A percentile compares a stretch with the other conserved stretches of the same genome.
phyloP scores from a whole-genome alignment of 2,888 invertebrate species.

The Lumbricus terrestris region DNA sequence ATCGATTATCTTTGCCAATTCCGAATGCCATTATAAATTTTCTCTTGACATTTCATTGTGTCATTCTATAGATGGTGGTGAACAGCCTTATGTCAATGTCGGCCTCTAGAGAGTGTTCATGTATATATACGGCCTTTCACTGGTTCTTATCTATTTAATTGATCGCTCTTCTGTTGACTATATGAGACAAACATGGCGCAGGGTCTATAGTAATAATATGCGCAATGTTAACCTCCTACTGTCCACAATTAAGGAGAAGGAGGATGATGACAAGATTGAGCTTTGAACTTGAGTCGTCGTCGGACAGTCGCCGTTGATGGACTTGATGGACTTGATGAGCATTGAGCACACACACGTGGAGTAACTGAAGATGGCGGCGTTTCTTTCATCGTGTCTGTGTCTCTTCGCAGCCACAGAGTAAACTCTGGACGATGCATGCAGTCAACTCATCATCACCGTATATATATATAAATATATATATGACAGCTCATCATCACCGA shows the following conservation, averaged over 20 bases:
- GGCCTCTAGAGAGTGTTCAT: too few relatives aligned
- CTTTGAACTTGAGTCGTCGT: not conserved
- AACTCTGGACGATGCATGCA: not conserved
- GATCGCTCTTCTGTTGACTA: not conserved
- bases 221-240: not conserved
- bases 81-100: too few relatives aligned
- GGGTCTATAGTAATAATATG: not conserved
- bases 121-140: too few relatives aligned
- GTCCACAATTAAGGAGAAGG: not conserved
- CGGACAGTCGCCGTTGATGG: not conserved
- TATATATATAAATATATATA: too few relatives aligned
- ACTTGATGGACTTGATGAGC: not conserved
- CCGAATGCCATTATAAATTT: not conserved
- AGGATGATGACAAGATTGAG: not conserved
- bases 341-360: too few relatives aligned
- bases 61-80: not conserved
- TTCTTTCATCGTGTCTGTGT: too few relatives aligned
- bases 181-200: not conserved
- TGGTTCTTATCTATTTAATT: too few relatives aligned
- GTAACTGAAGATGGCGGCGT: not conserved
- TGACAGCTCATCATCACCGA: not conserved
- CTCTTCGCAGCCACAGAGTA: not conserved
- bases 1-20: too few relatives aligned
- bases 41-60: too few relatives aligned
- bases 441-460: not conserved